Conservation (phyloP, 2,888 invertebrate species). For the Acheta domesticus region DNA sequence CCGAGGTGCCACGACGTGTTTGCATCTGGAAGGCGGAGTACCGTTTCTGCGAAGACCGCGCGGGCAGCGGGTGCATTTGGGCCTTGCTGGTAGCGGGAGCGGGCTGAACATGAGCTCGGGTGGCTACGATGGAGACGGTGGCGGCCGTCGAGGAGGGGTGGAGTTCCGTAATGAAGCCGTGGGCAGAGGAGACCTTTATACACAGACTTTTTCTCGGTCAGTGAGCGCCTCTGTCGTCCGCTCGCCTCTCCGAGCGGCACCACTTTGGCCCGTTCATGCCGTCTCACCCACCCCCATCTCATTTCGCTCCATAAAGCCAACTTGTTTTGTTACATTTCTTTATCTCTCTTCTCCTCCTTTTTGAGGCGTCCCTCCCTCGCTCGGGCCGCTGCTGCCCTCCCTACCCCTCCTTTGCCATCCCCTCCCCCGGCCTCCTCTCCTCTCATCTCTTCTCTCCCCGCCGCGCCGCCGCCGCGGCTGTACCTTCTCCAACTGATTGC, state of each 20-base stretch:
- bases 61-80: not conserved
- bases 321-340: constrained; percentile 18
- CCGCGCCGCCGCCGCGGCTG: not conserved
- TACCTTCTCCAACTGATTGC: not conserved
- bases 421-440: not conserved
- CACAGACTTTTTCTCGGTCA: not conserved
- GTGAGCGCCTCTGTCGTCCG: not conserved
- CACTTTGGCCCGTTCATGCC: not conserved
- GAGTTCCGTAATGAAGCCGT: not conserved
- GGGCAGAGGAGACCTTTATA: not conserved
- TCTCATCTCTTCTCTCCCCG: not conserved
- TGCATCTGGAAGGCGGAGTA: too few relatives aligned
- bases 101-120: not conserved
- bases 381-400: not conserved
- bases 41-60: not conserved
- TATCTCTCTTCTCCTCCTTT: not conserved
- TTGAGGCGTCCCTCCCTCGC: not conserved
- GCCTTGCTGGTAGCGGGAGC: not conserved
- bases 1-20: too few relatives aligned
- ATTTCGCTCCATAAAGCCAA: constrained; percentile 9
- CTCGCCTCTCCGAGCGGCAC: not conserved
- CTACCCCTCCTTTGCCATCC: not conserved
- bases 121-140: too few relatives aligned
- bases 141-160: not conserved
- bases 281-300: constrained; percentile 4